Base-by-base conservation (phyloP, 2,888 invertebrate genomes). In the Caenorhabditis imperialis region DNA sequence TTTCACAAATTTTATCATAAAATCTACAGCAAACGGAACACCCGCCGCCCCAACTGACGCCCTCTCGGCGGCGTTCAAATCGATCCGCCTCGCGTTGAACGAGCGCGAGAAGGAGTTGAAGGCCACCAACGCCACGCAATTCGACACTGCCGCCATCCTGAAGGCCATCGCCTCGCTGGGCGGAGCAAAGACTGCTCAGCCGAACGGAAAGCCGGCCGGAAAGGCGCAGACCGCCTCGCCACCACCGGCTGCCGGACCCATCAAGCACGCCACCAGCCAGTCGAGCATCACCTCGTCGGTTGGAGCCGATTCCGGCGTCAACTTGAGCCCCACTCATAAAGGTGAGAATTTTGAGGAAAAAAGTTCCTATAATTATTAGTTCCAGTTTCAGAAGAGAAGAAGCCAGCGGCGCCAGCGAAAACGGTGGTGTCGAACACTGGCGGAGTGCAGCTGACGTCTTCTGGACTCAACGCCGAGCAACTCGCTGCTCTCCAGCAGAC, bases 181-280 rank as follows among this genome's bases (percentile, higher is more conserved):
- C 27, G 58, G 55, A 30, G 47, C 62, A 8, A 10, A n/a, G 25
- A n/a, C n/a, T 18, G 18, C 25, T 35, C 54, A 45, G 37, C 40
- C 69, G 12, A 75, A 75, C 47, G 74, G 74, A 33, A 69, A 62
- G 35, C 57, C 74, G 16, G 48, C 38, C 14, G 22, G 47, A 16
- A 45, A 54, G 2, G 45, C 47, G 20, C 40, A 58, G 18, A 51
- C 67, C 16, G 27, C 33, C 10, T 76, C 75, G 22, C 73, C 74
- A 54, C 57, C 57, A 51, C 70, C 69, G 27, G 70, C 67, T 22
- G 69, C 58, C 25, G 75, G 72, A 14, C 71, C 61, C 10, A 83
- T 82, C 55, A 85, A 84, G 53, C 85, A 83, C 57, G 83, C 85
- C 16, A 81, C 79, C 40, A 85, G 85, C 55, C 85, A 85, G 47